Evolutionary conservation across 2,797 vertebrate species (phyloP).

Genomic region (Diglossa cyanea): DNA sequence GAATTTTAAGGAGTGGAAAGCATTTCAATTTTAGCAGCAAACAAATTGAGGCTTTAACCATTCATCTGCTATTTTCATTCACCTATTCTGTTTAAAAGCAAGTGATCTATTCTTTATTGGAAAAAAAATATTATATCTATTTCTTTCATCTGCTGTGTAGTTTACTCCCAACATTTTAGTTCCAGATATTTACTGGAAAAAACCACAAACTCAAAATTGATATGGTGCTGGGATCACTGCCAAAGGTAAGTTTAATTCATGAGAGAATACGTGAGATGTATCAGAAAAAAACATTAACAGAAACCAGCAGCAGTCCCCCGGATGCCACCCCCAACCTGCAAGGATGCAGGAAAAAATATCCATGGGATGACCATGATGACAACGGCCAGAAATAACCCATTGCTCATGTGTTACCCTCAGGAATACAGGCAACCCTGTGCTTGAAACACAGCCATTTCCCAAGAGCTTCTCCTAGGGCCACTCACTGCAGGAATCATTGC

Average conservation of each 20-base stretch:
- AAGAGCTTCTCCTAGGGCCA: background rate
- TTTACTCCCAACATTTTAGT: background rate
- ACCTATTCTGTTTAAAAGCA: background rate
- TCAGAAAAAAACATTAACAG: background rate
- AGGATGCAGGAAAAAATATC: background rate
- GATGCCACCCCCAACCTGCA: background rate
- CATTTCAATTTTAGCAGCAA: background rate
- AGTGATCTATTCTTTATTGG: background rate
- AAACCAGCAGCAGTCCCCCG: background rate
- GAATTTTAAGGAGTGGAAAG: background rate
- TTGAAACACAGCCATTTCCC: background rate
- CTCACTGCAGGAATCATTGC: background rate
- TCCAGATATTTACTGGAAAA: background rate
- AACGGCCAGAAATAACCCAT: background rate
- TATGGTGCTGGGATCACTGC: background rate
- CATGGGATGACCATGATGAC: background rate
- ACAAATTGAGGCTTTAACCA: background rate
- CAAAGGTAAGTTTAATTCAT: constrained; percentile 1
- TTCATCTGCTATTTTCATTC: background rate
- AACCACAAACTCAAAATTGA: background rate
- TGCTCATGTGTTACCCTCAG: background rate
- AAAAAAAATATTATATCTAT: background rate
- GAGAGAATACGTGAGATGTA: background rate
- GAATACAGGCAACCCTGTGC: background rate
- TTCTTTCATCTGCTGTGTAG: background rate